Conservation (phyloP, 2,888 invertebrate genomes). For the Gisinianus flammeolus region DNA sequence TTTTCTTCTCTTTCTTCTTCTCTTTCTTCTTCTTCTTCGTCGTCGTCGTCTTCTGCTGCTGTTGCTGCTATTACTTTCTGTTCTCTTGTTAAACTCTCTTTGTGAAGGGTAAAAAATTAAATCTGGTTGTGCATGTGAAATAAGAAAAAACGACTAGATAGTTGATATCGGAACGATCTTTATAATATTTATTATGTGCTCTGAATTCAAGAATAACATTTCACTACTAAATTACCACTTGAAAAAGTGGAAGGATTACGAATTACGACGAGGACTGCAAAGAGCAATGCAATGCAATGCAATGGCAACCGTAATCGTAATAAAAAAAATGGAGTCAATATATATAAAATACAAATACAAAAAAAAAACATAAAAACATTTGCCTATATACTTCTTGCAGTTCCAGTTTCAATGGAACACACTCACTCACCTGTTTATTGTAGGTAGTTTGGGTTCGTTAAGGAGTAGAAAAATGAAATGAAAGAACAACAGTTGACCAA, state of each 20-base stretch:
- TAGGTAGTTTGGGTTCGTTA: background rate
- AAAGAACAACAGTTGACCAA: background rate
- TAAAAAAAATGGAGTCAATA: slow-evolving; percentile 5
- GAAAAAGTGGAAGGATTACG: background rate
- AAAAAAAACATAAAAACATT: no score
- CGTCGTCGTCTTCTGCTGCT: background rate
- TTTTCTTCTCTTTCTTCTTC: background rate
- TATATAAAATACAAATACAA: background rate
- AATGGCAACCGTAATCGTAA: background rate
- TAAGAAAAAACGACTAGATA: background rate
- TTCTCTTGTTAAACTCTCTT: background rate
- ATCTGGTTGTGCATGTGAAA: slow-evolving; percentile 18
- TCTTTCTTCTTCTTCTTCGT: background rate
- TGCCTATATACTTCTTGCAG: background rate
- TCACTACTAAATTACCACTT: slow-evolving; percentile 10
- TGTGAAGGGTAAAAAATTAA: slow-evolving; percentile 14
- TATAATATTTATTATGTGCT: slow-evolving; percentile 20
- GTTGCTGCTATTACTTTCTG: background rate
- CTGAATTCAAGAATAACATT: slow-evolving; percentile 20
- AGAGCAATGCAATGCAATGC: background rate
- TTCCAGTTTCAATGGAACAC: background rate
- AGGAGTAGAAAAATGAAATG: background rate
- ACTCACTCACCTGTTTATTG: background rate
- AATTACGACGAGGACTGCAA: background rate
- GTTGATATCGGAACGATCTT: slow-evolving; percentile 1